These are phyloP conservation scores for Alces alces DNA, from an alignment of 2,113 vertebrate genomes.

Conservation along the genomic window DNA sequence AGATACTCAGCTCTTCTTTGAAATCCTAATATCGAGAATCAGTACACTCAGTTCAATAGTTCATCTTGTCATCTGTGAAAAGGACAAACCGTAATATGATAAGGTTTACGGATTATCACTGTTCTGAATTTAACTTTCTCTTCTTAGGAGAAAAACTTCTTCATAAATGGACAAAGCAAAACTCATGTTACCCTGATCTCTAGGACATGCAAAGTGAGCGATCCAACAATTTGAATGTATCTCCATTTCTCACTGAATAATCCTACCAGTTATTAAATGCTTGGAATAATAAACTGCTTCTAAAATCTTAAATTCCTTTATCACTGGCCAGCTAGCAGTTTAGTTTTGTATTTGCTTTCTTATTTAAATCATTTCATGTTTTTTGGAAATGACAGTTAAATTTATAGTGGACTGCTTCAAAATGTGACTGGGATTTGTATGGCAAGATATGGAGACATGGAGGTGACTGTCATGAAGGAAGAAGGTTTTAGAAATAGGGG, in stretches of 20 bases:
- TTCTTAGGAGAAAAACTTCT: constrained; percentile 36
- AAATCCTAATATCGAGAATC: constrained; percentile 42
- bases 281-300: constrained; percentile 1
- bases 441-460: neutral
- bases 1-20: constrained; percentile 48
- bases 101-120: neutral
- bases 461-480: neutral
- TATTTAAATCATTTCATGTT: constrained; percentile 7
- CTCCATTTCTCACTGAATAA: neutral
- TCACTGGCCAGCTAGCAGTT: neutral
- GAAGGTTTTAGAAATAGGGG: neutral
- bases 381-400: constrained; percentile 1
- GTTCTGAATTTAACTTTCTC: constrained; percentile 56
- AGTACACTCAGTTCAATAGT: constrained; percentile 42
- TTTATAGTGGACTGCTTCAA: constrained; percentile 7
- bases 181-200: neutral
- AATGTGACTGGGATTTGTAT: neutral
- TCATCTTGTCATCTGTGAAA: constrained; percentile 43
- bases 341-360: constrained; percentile 20
- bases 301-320: constrained; percentile 14
- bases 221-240: neutral
- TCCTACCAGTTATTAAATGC: neutral
- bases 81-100: constrained; percentile 37
- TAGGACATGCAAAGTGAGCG: neutral
- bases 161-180: constrained; percentile 4